Percentiles rank a stretch among this genome's conserved stretches.
Conservation (phyloP, 1,140 invertebrate species). For the Potamilus streckersoni region DNA sequence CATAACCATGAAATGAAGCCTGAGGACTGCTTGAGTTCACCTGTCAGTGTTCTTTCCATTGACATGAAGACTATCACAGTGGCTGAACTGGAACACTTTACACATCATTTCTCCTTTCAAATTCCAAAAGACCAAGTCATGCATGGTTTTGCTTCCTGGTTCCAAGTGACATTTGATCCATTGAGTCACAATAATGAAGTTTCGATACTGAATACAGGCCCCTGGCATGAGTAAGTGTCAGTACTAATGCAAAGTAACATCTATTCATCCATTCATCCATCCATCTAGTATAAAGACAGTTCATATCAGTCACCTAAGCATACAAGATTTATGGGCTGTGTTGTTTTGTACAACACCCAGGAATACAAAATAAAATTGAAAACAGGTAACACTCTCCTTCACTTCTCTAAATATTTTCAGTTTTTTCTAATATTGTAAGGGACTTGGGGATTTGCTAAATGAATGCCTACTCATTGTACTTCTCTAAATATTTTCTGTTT, state of each 20-base stretch:
- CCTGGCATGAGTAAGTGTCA: slow-evolving; percentile 14
- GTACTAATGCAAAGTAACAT: background rate
- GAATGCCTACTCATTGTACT: too few relatives aligned
- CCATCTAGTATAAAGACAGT: background rate
- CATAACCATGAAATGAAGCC: slow-evolving; percentile 24
- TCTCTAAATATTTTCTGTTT: background rate
- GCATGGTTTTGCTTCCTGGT: slow-evolving; percentile 36
- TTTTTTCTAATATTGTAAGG: background rate
- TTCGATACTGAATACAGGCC: slow-evolving; percentile 28
- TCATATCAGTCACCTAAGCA: background rate
- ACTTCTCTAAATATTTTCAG: background rate
- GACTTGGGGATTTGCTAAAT: too few relatives aligned
- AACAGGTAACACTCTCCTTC: background rate
- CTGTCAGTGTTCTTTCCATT: slow-evolving; percentile 2
- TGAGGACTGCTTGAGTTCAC: slow-evolving; percentile 14
- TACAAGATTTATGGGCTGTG: background rate
- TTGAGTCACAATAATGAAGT: slow-evolving; percentile 3
- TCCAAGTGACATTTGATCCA: slow-evolving; percentile 27
- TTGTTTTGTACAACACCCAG: background rate
- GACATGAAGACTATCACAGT: slow-evolving; percentile 27
- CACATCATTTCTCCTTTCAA: slow-evolving; percentile 18
- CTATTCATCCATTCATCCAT: too few relatives aligned
- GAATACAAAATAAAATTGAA: too few relatives aligned
- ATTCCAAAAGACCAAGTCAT: slow-evolving; percentile 10
- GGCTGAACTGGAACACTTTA: slow-evolving; percentile 21